Percentiles rank a stretch among this genome's conserved stretches.
These are phyloP conservation scores for Argya squamiceps DNA, from an alignment of 2,797 vertebrate genomes.

Conservation along the genomic window DNA sequence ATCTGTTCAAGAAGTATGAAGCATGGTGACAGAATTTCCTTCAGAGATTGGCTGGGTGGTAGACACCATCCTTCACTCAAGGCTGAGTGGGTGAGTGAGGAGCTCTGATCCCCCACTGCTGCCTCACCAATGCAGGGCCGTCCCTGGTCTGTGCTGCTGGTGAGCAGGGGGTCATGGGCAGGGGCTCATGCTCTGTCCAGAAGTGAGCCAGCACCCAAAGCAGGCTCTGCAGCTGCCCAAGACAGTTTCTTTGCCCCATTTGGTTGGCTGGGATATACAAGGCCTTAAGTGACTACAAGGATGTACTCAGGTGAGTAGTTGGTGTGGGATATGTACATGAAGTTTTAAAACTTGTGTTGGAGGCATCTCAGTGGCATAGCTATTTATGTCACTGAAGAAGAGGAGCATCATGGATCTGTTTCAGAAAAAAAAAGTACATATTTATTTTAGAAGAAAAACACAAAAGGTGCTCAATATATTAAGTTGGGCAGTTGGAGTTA, in stretches of 20 bases:
- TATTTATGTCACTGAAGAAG: not conserved
- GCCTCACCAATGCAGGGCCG: fast-evolving
- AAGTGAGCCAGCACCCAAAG: not conserved
- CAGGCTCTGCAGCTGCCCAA: not conserved
- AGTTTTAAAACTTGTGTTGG: not conserved
- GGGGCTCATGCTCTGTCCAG: not conserved
- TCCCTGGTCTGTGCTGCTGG: fast-evolving
- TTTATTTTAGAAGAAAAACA: not conserved
- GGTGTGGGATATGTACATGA: too few relatives aligned
- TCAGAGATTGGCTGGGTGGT: not conserved
- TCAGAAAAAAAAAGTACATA: not conserved
- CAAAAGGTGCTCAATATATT: not conserved
- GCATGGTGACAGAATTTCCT: not conserved
- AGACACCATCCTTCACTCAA: not conserved
- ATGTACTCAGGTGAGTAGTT: not conserved
- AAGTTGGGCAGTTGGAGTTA: not conserved
- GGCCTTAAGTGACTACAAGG: not conserved
- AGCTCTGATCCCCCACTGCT: not conserved
- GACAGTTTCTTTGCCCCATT: not conserved
- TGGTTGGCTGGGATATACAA: not conserved
- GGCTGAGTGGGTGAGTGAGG: not conserved
- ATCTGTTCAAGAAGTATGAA: not conserved
- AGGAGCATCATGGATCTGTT: not conserved
- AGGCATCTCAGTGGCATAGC: not conserved
- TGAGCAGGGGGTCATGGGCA: not conserved